A percentile compares a stretch with the other conserved stretches of the same genome.
phyloP scores from a whole-genome alignment of 92 coral and sea anemone genomes.

The Palythoa heliodiscus region DNA sequence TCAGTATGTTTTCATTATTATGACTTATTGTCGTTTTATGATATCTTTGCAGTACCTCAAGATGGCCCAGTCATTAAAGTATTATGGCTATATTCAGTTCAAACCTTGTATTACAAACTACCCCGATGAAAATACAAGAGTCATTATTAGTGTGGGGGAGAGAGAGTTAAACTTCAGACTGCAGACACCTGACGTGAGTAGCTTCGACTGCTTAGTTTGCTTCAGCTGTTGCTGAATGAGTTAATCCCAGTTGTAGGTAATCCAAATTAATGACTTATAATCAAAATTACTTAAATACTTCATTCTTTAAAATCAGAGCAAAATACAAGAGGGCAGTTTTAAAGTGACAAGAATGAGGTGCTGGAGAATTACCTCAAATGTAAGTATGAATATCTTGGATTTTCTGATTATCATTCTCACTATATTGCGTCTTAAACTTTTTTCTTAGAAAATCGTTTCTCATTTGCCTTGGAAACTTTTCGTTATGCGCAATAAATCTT shows the following conservation, averaged over 20 bases:
- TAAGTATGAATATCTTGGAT: slow-evolving; percentile 45
- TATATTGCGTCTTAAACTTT: too few relatives aligned
- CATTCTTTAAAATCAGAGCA: slow-evolving; percentile 45
- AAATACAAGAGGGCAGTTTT: slow-evolving; percentile 89
- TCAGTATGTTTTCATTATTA: background rate
- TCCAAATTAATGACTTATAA: too few relatives aligned
- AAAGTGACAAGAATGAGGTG: slow-evolving; percentile 94
- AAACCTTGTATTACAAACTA: slow-evolving; percentile 84
- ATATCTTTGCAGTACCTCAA: slow-evolving; percentile 68
- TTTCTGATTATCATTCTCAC: too few relatives aligned
- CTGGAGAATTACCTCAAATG: slow-evolving; percentile 92
- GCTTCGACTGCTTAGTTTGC: background rate
- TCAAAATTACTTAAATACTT: background rate
- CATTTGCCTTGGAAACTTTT: too few relatives aligned
- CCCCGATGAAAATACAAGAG: slow-evolving; percentile 86
- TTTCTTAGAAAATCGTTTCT: too few relatives aligned
- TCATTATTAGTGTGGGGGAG: slow-evolving; percentile 77
- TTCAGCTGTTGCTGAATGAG: too few relatives aligned
- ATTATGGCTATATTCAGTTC: slow-evolving; percentile 89
- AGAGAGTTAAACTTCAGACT: slow-evolving; percentile 86
- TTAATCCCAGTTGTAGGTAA: too few relatives aligned
- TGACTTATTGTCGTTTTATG: background rate
- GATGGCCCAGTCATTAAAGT: slow-evolving; percentile 78
- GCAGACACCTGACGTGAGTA: slow-evolving; percentile 82
- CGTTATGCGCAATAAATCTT: too few relatives aligned